Percentiles rank a stretch among this genome's conserved stretches.
Conservation (phyloP, 2,113 vertebrate species). For the Apodemus sylvaticus region DNA sequence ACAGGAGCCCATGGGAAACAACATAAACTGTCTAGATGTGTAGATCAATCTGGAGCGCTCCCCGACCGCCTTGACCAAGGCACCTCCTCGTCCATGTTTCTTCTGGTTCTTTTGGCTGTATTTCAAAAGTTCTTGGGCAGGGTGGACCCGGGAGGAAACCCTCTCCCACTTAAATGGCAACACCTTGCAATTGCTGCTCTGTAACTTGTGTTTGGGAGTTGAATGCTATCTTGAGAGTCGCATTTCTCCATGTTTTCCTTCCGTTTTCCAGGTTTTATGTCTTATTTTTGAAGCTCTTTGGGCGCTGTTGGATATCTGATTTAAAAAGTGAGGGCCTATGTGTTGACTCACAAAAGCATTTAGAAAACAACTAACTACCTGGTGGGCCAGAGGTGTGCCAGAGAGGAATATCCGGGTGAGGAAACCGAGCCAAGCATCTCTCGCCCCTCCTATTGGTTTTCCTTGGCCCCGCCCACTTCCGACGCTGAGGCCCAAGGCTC, state of each 20-base stretch:
- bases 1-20: not conserved
- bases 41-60: not conserved
- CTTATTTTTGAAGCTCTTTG: conserved; percentile 41
- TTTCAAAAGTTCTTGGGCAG: not conserved
- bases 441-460: not conserved
- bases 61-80: not conserved
- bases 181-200: not conserved
- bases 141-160: not conserved
- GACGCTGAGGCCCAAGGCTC: not conserved
- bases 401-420: not conserved
- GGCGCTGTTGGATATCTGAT: not conserved
- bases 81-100: not conserved
- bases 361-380: not conserved
- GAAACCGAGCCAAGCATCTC: not conserved
- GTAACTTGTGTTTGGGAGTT: not conserved
- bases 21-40: not conserved
- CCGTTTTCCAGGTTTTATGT: not conserved
- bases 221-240: not conserved
- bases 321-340: not conserved
- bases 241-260: conserved; percentile 18
- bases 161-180: not conserved
- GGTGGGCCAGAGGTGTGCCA: not conserved
- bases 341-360: not conserved
- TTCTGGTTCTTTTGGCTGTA: not conserved
- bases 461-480: conserved; percentile 40